These are phyloP conservation scores for Drosophila sordidula DNA, from an alignment of 2,888 invertebrate genomes.

Conservation along the genomic window DNA sequence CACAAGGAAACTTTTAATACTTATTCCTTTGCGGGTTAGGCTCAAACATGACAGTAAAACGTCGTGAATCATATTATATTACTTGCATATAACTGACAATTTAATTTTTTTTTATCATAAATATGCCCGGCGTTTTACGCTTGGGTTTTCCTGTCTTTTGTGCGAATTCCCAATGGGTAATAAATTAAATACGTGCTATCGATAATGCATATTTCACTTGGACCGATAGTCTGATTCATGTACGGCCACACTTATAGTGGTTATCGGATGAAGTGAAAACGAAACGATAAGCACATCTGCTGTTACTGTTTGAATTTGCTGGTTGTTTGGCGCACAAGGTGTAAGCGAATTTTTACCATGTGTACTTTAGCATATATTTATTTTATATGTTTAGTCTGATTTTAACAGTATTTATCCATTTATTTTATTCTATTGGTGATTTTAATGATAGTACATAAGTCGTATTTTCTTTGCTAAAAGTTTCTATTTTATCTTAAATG, in stretches of 20 bases:
- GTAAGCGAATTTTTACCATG: neutral
- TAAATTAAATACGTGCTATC: neutral
- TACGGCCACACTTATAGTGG: neutral
- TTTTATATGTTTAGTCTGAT: too few species aligned
- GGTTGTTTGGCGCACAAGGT: neutral
- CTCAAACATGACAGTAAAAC: conserved; percentile 80
- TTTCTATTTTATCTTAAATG: too few species aligned
- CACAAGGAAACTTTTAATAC: conserved; percentile 79
- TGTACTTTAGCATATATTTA: too few species aligned
- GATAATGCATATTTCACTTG: neutral
- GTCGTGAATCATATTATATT: conserved; percentile 81
- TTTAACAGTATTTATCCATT: neutral
- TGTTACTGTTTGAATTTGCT: conserved; percentile 5
- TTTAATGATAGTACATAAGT: too few species aligned
- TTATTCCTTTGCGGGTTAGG: conserved; percentile 67
- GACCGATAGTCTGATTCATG: neutral
- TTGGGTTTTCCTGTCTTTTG: neutral
- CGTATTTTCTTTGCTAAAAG: too few species aligned
- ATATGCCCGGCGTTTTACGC: conserved; percentile 9
- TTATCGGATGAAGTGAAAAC: conserved; percentile 15
- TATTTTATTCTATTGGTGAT: neutral
- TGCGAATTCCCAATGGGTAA: conserved; percentile 20
- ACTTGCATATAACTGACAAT: neutral
- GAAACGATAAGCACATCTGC: conserved; percentile 2
- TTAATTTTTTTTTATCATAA: neutral